Conservation (phyloP, 2,888 invertebrate species). For the Diarsia dahlii region DNA sequence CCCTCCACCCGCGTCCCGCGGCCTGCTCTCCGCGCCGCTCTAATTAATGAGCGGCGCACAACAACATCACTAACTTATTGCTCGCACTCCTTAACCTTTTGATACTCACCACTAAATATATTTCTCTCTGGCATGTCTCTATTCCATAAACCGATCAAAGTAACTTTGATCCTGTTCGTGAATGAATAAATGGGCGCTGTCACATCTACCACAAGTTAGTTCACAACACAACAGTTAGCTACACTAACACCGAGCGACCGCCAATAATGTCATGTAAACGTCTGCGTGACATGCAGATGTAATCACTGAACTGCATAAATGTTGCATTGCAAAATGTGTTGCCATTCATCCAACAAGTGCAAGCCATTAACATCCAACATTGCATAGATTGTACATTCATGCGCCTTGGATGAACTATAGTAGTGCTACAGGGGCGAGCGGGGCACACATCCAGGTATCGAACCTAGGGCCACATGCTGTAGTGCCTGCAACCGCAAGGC, state of each 20-base stretch:
- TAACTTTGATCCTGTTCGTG: conserved; percentile 41
- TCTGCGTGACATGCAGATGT: neutral
- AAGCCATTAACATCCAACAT: neutral
- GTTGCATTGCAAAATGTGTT: neutral
- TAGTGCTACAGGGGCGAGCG: too few species aligned
- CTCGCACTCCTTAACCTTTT: conserved; percentile 53
- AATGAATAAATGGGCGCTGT: conserved; percentile 23
- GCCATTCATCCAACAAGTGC: neutral
- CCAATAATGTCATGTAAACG: neutral
- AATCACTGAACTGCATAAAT: neutral
- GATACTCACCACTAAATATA: conserved; percentile 48
- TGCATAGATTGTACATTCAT: too few species aligned
- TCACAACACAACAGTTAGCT: neutral
- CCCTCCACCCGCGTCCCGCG: conserved; percentile 9
- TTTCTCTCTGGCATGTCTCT: conserved; percentile 48
- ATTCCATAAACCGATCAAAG: conserved; percentile 47
- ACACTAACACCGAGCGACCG: neutral
- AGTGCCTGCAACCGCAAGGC: too few species aligned
- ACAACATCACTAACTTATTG: conserved; percentile 62
- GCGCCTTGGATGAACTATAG: too few species aligned
- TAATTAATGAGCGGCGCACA: conserved; percentile 58
- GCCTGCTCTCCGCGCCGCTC: conserved; percentile 11
- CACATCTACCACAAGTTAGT: neutral
- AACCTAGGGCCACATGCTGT: too few species aligned
- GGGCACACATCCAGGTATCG: too few species aligned